Evolutionary conservation across 1,140 invertebrate species (phyloP).

Genomic region (Drosophila aff.): DNA sequence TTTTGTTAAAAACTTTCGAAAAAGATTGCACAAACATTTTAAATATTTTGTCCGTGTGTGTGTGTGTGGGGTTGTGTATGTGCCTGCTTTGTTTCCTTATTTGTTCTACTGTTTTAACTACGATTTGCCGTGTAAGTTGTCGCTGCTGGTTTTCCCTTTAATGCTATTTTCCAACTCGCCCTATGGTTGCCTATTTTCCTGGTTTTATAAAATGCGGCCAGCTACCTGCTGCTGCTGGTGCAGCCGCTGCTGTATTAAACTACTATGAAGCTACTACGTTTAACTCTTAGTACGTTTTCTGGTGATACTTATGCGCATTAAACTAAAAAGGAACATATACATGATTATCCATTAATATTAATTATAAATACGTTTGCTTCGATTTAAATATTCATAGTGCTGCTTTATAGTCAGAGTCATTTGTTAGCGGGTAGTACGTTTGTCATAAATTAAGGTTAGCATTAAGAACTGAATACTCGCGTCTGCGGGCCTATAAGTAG

Average conservation of each 20-base stretch:
- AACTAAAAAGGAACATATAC: conserved; percentile 85
- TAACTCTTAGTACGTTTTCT: conserved; percentile 64
- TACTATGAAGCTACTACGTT: conserved; percentile 78
- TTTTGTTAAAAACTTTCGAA: conserved; percentile 38
- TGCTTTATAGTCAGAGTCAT: conserved; percentile 81
- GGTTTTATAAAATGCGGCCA: conserved; percentile 58
- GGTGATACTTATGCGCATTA: conserved; percentile 76
- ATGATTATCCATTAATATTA: conserved; percentile 77
- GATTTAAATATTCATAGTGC: conserved; percentile 69
- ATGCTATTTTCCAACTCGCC: conserved; percentile 59
- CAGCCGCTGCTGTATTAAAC: conserved; percentile 43
- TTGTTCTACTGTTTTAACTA: conserved; percentile 65
- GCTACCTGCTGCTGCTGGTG: conserved; percentile 35
- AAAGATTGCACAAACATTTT: conserved; percentile 78
- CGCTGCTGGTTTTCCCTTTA: conserved; percentile 24
- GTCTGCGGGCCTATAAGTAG: conserved; percentile 60
- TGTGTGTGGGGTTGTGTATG: conserved; percentile 24
- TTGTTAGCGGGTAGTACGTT: conserved; percentile 70
- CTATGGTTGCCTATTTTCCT: conserved; percentile 52
- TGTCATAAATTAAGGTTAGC: conserved; percentile 69
- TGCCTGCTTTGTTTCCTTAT: conserved; percentile 24
- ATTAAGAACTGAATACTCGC: conserved; percentile 69
- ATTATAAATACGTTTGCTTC: conserved; percentile 63
- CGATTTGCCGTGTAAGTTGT: conserved; percentile 44
- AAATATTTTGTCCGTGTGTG: conserved; percentile 52